Conservation (phyloP, 2,113 vertebrate species). For the Cryptotis parvus region DNA sequence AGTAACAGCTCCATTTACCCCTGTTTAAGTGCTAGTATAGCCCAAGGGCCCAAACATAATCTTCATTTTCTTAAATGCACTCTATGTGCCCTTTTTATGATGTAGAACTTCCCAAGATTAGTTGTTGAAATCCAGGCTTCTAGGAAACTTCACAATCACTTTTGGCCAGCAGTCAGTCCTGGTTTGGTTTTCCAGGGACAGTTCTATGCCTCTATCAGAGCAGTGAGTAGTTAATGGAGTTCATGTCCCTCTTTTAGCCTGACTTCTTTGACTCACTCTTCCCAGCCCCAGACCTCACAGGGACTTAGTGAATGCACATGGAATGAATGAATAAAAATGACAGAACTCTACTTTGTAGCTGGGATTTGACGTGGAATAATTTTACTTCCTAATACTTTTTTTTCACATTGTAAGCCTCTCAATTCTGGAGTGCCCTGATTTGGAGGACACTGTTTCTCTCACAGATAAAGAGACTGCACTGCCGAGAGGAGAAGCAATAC, state of each 20-base stretch:
- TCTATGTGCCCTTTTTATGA: neutral
- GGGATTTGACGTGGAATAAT: neutral
- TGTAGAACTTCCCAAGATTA: neutral
- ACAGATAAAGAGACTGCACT: neutral
- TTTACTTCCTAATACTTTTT: neutral
- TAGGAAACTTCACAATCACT: neutral
- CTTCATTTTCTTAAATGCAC: neutral
- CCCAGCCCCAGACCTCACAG: neutral
- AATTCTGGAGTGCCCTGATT: neutral
- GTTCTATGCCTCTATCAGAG: neutral
- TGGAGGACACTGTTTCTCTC: neutral
- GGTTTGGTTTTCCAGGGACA: neutral
- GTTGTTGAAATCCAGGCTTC: neutral
- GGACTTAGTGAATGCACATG: neutral
- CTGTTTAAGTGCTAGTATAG: too few species aligned
- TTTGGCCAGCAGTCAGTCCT: neutral
- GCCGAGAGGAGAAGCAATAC: neutral
- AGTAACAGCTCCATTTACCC: too few species aligned
- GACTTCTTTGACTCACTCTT: fast-evolving
- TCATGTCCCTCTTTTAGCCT: fast-evolving
- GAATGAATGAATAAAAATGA: neutral
- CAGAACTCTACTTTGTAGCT: neutral
- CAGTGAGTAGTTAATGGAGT: neutral
- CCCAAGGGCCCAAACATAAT: neutral
- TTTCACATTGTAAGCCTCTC: neutral